Evolutionary conservation across 2,797 vertebrate species (phyloP).

Genomic region (Enteromius treurensis): DNA sequence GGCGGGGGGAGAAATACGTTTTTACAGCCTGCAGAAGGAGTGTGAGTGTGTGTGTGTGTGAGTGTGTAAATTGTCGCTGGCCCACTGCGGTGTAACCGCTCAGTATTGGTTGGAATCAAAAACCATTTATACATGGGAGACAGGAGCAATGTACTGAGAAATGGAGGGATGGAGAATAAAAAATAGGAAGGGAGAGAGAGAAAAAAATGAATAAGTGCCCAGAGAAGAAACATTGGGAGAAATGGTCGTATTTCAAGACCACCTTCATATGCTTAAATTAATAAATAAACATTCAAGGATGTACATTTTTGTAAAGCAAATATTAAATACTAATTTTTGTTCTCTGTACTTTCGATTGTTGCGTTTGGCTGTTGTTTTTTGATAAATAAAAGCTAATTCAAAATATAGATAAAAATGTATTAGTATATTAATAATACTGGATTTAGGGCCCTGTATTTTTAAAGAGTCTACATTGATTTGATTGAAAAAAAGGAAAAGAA

Average conservation of each 20-base stretch:
- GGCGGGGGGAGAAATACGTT: slow-evolving; percentile 39
- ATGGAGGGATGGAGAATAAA: slow-evolving; percentile 22
- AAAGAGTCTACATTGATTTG: too few species aligned
- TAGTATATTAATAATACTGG: too few species aligned
- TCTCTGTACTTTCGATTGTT: background rate
- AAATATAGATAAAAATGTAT: background rate
- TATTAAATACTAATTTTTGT: background rate
- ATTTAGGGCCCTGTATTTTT: background rate
- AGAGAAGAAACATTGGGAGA: background rate
- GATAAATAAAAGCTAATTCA: background rate
- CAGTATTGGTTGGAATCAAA: slow-evolving; percentile 51
- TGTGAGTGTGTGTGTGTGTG: slow-evolving; percentile 30
- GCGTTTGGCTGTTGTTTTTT: background rate
- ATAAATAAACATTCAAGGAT: slow-evolving; percentile 11
- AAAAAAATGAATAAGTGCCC: background rate
- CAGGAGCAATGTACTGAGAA: slow-evolving; percentile 51
- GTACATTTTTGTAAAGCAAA: background rate
- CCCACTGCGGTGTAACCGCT: slow-evolving; percentile 49
- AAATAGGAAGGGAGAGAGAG: background rate
- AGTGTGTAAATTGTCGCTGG: slow-evolving; percentile 17
- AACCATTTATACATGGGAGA: slow-evolving; percentile 59
- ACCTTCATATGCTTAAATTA: background rate
- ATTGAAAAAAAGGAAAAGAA: background rate
- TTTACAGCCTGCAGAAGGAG: slow-evolving; percentile 29
- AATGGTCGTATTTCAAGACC: background rate